Evolutionary conservation across 2,888 invertebrate genomes (phyloP).

Genomic region (Mactromeris polynyma): DNA sequence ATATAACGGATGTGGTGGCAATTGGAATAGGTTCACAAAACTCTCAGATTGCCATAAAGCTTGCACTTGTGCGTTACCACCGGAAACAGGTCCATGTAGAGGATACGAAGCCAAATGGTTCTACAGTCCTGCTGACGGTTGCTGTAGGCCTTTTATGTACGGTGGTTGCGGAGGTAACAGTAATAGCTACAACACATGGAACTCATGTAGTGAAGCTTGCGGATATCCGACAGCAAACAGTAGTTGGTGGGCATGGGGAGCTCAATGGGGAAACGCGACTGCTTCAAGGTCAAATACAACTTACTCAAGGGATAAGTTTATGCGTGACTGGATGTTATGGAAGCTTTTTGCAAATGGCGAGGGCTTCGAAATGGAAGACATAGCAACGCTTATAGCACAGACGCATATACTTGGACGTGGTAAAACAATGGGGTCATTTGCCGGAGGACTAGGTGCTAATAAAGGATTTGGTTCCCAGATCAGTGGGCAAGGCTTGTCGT

Average conservation of each 20-base stretch:
- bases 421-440: not conserved
- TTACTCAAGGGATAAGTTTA: constrained; percentile 50
- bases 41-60: constrained; percentile 40
- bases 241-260: constrained; percentile 62
- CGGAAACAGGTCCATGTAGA: constrained; percentile 67
- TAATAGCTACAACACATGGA: constrained; percentile 58
- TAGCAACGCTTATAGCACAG: constrained; percentile 43
- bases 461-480: constrained; percentile 10
- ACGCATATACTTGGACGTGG: constrained; percentile 36
- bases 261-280: constrained; percentile 36
- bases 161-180: constrained; percentile 70
- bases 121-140: constrained; percentile 62
- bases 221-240: constrained; percentile 55
- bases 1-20: constrained; percentile 92
- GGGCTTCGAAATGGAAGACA: constrained; percentile 54
- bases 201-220: constrained; percentile 57
- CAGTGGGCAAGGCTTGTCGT: not conserved
- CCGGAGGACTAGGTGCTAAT: not conserved
- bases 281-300: not conserved
- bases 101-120: constrained; percentile 62
- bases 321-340: constrained; percentile 63
- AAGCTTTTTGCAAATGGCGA: constrained; percentile 43
- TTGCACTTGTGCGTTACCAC: constrained; percentile 59
- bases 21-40: constrained; percentile 92
- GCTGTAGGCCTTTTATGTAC: constrained; percentile 64